Evolutionary conservation across 2,113 vertebrate species (phyloP).

Genomic region (Penelope pileata): DNA sequence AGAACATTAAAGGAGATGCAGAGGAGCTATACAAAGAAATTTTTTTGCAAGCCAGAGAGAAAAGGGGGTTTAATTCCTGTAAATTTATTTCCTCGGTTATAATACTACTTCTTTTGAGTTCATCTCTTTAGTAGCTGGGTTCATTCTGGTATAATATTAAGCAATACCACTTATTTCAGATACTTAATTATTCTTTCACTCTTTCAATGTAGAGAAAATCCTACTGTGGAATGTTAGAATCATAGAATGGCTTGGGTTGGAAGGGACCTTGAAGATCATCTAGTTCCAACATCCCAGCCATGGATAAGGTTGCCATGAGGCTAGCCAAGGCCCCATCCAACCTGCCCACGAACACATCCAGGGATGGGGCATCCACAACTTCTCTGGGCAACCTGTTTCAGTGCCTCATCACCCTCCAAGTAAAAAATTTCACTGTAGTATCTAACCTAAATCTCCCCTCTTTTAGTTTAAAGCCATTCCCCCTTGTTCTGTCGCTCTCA

Average conservation of each 20-base stretch:
- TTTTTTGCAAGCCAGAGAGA: neutral
- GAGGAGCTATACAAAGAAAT: neutral
- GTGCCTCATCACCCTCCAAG: neutral
- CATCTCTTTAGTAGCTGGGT: neutral
- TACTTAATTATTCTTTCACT: neutral
- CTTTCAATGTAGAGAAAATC: neutral
- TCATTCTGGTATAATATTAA: neutral
- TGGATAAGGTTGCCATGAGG: neutral
- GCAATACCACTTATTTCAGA: neutral
- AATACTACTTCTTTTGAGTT: neutral
- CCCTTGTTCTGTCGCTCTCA: neutral
- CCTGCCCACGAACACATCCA: neutral
- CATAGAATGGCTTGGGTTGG: neutral
- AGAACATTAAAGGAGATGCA: neutral
- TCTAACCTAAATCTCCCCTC: neutral
- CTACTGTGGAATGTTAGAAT: neutral
- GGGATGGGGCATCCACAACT: neutral
- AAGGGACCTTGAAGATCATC: neutral
- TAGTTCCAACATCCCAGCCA: neutral
- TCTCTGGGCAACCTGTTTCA: neutral
- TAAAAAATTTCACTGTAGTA: neutral
- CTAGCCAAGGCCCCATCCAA: neutral
- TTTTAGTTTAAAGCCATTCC: neutral
- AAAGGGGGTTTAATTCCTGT: neutral
- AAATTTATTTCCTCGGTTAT: neutral